Conservation (phyloP, 2,888 invertebrate genomes). For the Leucania comma region DNA sequence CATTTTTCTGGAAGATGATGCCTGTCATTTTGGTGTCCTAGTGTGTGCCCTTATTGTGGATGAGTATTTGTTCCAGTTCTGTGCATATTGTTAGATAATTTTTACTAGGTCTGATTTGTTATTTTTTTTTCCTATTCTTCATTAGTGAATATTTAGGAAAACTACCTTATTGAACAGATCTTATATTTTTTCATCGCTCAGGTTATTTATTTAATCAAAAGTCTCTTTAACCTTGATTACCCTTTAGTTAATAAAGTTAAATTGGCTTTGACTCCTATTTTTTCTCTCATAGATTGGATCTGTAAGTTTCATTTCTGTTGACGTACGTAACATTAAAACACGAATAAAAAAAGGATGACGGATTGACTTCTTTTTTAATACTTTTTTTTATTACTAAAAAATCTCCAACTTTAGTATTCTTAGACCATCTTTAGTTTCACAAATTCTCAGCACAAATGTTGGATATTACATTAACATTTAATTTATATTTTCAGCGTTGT, state of each 20-base stretch:
- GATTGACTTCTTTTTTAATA: background rate
- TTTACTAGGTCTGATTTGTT: background rate
- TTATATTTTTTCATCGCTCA: background rate
- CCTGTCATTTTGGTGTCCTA: background rate
- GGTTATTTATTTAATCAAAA: no score
- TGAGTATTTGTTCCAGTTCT: background rate
- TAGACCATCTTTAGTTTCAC: background rate
- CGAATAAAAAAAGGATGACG: background rate
- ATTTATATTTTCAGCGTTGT: slow-evolving; percentile 44
- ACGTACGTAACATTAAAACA: background rate
- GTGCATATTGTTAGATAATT: no score
- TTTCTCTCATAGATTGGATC: no score
- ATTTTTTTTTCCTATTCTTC: no score
- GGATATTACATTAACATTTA: background rate
- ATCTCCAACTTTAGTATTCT: background rate
- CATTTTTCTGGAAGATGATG: background rate
- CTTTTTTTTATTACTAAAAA: background rate
- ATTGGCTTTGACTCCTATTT: background rate
- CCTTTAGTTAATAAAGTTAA: background rate
- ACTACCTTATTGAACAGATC: background rate
- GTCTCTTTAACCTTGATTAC: no score
- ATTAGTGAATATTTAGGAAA: no score
- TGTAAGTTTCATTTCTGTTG: background rate
- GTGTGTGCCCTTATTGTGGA: background rate
- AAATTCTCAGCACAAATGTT: no score